Conservation (phyloP, 2,113 vertebrate genomes). For the Nibea albiflora region DNA sequence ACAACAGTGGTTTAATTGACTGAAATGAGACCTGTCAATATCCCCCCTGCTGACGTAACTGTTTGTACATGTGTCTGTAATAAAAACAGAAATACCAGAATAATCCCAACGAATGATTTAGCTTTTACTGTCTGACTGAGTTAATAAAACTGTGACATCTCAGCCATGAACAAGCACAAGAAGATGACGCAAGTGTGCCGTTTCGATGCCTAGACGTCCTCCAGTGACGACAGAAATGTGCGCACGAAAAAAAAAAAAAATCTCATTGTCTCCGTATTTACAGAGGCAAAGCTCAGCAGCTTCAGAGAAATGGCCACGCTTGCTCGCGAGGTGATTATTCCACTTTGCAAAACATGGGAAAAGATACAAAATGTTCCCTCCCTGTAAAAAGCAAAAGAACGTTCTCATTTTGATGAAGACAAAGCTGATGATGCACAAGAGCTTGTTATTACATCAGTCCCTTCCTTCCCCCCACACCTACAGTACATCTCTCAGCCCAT, state of each 20-base stretch:
- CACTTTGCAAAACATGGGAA: not conserved
- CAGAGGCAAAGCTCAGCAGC: not conserved
- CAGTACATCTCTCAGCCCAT: conserved; percentile 42
- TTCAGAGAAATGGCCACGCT: not conserved
- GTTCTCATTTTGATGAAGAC: not conserved
- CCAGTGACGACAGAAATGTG: conserved; percentile 27
- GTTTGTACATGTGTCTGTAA: not conserved
- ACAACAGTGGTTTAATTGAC: conserved; percentile 21
- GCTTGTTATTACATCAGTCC: conserved; percentile 22
- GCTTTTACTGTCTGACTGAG: conserved; percentile 5
- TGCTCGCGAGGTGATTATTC: not conserved
- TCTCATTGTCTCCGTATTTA: conserved; percentile 9
- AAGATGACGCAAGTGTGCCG: conserved; percentile 54
- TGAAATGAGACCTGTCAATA: conserved; percentile 33
- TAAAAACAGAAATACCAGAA: conserved; percentile 5
- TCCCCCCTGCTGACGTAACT: conserved; percentile 14
- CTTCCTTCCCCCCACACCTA: not conserved
- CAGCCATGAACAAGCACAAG: not conserved
- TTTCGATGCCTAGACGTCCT: not conserved
- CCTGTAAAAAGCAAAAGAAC: not conserved
- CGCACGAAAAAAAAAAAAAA: not conserved
- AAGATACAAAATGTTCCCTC: not conserved
- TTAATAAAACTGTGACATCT: conserved; percentile 56
- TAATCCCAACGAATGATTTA: not conserved
- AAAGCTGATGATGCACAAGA: conserved; percentile 15